Evolutionary conservation across 2,797 vertebrate genomes (phyloP).

Genomic region (Acanthornis magna): DNA sequence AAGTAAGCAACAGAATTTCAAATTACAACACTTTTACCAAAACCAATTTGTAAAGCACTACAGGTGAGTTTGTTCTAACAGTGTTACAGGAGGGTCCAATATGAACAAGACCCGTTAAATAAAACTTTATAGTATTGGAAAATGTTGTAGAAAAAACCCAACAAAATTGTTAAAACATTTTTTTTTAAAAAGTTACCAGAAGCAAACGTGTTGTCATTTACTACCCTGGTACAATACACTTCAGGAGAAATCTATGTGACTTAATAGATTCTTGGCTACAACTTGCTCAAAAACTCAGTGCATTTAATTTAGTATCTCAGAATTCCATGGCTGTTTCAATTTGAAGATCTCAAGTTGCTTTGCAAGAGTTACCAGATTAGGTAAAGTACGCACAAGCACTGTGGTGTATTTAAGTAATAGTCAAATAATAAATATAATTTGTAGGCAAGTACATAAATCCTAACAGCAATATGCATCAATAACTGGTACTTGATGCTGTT

Average conservation of each 20-base stretch:
- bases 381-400: not conserved
- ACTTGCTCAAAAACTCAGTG: not conserved
- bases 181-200: not conserved
- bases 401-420: not conserved
- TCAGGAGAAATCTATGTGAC: not conserved
- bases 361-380: not conserved
- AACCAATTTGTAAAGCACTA: not conserved
- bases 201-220: not conserved
- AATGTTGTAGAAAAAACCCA: not conserved
- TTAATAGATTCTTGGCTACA: not conserved
- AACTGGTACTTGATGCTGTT: not conserved
- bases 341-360: not conserved
- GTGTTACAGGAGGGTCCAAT: not conserved
- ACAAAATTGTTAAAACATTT: not conserved
- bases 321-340: not conserved
- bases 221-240: not conserved
- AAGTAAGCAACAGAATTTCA: not conserved
- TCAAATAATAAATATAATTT: not conserved
- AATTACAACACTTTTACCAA: not conserved
- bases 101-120: not conserved
- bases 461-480: not conserved
- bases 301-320: not conserved
- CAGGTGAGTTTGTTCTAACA: not conserved
- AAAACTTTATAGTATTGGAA: not conserved
- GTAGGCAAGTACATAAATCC: not conserved